These are phyloP conservation scores for Ditylenchus dipsaci DNA, from an alignment of 1,140 invertebrate genomes.

Conservation along the genomic window DNA sequence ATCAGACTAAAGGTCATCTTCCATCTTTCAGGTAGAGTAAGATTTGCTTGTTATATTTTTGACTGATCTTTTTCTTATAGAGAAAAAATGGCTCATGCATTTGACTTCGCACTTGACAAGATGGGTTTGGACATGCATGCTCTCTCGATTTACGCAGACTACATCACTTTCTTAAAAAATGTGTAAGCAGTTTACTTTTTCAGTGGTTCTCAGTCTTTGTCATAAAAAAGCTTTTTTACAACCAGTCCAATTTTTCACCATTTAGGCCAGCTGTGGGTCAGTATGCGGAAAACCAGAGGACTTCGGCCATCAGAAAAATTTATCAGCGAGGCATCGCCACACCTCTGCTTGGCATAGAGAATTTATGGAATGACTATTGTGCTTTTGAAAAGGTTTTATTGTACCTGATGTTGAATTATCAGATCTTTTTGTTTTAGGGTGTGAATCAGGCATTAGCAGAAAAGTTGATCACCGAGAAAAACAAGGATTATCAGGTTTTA, in stretches of 20 bases:
- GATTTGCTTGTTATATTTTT: slow-evolving; percentile 5
- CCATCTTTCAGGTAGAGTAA: slow-evolving; percentile 58
- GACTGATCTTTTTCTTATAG: slow-evolving; percentile 61
- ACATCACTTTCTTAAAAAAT: slow-evolving; percentile 91
- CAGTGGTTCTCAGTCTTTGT: background rate
- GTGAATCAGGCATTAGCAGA: slow-evolving; percentile 95
- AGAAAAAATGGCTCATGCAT: slow-evolving; percentile 98
- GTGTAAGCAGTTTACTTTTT: slow-evolving; percentile 64
- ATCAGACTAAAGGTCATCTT: slow-evolving; percentile 54
- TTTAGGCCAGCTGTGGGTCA: slow-evolving; percentile 83
- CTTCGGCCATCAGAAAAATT: slow-evolving; percentile 90
- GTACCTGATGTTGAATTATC: background rate
- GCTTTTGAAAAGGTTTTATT: slow-evolving; percentile 63
- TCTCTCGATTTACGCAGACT: slow-evolving; percentile 67
- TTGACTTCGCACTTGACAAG: slow-evolving; percentile 97
- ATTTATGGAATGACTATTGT: slow-evolving; percentile 97
- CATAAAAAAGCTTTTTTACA: too few relatives aligned
- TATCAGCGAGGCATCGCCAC: slow-evolving; percentile 91
- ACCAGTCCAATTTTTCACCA: slow-evolving; percentile 14
- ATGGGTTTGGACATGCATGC: slow-evolving; percentile 84
- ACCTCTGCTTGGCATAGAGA: slow-evolving; percentile 94
- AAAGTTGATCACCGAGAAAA: slow-evolving; percentile 82
- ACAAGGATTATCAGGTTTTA: slow-evolving; percentile 67
- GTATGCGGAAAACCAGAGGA: slow-evolving; percentile 98
- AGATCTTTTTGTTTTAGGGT: slow-evolving; percentile 72